Evolutionary conservation across 2,888 invertebrate genomes (phyloP).

Genomic region (Drosophila infuscata): DNA sequence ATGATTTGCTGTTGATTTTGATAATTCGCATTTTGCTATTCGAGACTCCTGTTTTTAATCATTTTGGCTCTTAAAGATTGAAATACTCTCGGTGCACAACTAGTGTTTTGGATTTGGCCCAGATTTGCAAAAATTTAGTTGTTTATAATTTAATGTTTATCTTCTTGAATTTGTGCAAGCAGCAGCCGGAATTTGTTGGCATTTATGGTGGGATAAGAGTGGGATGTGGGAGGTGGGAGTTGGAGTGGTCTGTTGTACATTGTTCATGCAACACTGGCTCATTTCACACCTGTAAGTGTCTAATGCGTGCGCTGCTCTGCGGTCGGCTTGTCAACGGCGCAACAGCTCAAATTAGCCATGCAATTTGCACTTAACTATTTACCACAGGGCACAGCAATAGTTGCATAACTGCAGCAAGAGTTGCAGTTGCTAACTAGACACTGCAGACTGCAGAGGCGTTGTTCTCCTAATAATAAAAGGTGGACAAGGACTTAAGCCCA

Average conservation of each 20-base stretch:
- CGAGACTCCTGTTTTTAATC: background rate
- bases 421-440: constrained; percentile 7
- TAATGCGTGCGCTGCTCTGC: constrained; percentile 32
- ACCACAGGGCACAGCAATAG: constrained; percentile 48
- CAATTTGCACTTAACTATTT: constrained; percentile 75
- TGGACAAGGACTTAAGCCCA: constrained; percentile 67
- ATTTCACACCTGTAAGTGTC: constrained; percentile 43
- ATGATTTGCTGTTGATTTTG: too few relatives aligned
- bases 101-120: background rate
- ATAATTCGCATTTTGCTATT: constrained; percentile 11
- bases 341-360: constrained; percentile 75
- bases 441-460: constrained; percentile 55
- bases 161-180: constrained; percentile 13
- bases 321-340: constrained; percentile 59
- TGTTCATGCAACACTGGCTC: constrained; percentile 23
- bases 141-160: constrained; percentile 34
- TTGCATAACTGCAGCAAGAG: constrained; percentile 12
- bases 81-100: background rate
- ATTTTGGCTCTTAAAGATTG: background rate
- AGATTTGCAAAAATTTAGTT: constrained; percentile 4
- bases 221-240: background rate
- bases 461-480: constrained; percentile 56
- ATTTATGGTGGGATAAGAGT: constrained; percentile 8
- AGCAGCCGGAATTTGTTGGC: constrained; percentile 7
- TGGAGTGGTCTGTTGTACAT: constrained; percentile 3